A percentile compares a stretch with the other conserved stretches of the same genome.
Conservation (phyloP, 1,140 invertebrate genomes). For the Aphis gossypii region DNA sequence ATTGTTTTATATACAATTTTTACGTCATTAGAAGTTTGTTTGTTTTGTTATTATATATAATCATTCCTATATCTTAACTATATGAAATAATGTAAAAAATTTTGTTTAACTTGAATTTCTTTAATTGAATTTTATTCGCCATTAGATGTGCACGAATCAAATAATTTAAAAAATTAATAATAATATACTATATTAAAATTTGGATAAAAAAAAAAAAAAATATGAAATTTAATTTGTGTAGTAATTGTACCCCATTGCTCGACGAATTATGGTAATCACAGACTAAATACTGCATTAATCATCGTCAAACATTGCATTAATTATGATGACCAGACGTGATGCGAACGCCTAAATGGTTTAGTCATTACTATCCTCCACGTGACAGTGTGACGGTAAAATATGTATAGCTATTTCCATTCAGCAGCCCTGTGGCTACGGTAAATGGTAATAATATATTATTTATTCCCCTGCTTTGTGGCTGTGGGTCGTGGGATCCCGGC, state of each 20-base stretch:
- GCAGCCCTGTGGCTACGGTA: no score
- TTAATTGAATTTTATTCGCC: background rate
- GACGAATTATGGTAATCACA: no score
- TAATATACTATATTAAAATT: slow-evolving; percentile 3
- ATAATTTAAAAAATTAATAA: background rate
- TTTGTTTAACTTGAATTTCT: slow-evolving; percentile 6
- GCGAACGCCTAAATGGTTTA: no score
- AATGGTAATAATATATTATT: no score
- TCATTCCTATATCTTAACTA: slow-evolving; percentile 31
- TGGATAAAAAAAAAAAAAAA: background rate
- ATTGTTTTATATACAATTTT: slow-evolving; percentile 54
- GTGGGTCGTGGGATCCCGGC: no score
- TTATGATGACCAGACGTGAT: no score
- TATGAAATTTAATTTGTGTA: slow-evolving; percentile 16
- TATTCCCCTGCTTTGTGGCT: no score
- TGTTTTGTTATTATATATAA: slow-evolving; percentile 47
- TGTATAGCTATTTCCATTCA: no score
- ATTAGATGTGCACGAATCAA: slow-evolving; percentile 34
- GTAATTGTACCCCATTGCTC: background rate
- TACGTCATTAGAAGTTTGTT: slow-evolving; percentile 33
- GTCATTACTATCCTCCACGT: no score
- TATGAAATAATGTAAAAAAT: background rate
- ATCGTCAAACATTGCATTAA: no score
- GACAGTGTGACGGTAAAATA: no score
- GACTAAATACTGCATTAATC: no score